Conservation (phyloP, 64 coral and sea anemone species). For the Astreopora myriophthalma region DNA sequence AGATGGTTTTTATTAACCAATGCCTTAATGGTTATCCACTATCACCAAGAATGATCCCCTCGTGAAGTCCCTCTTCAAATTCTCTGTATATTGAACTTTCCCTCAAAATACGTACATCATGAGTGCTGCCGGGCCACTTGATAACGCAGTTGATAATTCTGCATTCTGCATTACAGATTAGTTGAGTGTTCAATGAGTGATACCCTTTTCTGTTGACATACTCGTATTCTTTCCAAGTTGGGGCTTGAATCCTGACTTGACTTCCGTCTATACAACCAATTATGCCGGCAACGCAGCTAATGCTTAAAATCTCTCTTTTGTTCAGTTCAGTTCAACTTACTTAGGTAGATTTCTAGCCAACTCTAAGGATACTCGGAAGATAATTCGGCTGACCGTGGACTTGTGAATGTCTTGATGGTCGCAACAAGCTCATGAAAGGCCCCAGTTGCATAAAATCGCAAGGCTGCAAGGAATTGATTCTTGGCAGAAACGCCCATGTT, state of each 20-base stretch:
- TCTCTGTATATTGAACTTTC: too few species aligned
- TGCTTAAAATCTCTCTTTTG: too few species aligned
- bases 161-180: too few species aligned
- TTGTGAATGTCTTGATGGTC: background rate
- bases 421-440: background rate
- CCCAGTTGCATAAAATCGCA: background rate
- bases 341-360: background rate
- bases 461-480: background rate
- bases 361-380: background rate
- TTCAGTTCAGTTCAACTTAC: background rate
- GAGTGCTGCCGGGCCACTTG: too few species aligned
- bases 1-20: too few species aligned
- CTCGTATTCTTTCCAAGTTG: background rate
- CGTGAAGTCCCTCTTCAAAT: too few species aligned
- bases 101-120: too few species aligned
- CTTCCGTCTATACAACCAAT: background rate
- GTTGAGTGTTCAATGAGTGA: too few species aligned
- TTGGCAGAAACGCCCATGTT: background rate
- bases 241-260: background rate
- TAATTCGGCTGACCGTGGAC: constrained; percentile 3
- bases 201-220: constrained; percentile 20
- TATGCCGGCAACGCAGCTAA: too few species aligned
- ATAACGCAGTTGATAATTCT: too few species aligned
- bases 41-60: too few species aligned
- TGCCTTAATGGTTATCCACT: too few species aligned